These are phyloP conservation scores for Tryphoninae sp. DNA, from an alignment of 2,888 invertebrate species.

Conservation along the genomic window DNA sequence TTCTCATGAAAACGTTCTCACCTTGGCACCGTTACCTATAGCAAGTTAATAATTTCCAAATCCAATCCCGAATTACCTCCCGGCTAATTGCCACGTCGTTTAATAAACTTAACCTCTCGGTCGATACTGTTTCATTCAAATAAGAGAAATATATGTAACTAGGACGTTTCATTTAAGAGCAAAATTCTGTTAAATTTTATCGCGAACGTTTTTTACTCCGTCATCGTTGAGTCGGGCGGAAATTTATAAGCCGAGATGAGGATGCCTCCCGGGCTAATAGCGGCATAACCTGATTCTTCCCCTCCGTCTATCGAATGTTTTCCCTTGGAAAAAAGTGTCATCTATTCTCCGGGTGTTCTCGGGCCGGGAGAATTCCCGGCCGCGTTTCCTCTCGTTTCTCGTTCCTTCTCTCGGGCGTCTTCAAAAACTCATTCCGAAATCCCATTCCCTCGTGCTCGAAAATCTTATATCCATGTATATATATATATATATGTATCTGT, in stretches of 20 bases:
- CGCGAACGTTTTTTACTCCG: background rate
- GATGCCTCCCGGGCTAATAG: slow-evolving; percentile 28
- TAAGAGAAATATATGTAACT: too few relatives aligned
- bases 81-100: too few relatives aligned
- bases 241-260: slow-evolving; percentile 10
- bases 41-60: too few relatives aligned
- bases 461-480: background rate
- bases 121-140: too few relatives aligned
- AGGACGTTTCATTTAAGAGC: too few relatives aligned
- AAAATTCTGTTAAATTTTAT: background rate
- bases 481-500: background rate
- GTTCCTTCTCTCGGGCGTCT: slow-evolving; percentile 11
- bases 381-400: slow-evolving; percentile 27
- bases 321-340: slow-evolving; percentile 26
- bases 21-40: too few relatives aligned
- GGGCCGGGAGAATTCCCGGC: background rate
- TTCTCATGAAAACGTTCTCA: too few relatives aligned
- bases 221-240: background rate
- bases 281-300: slow-evolving; percentile 20
- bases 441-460: slow-evolving; percentile 37
- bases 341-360: slow-evolving; percentile 17
- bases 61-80: too few relatives aligned
- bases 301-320: slow-evolving; percentile 25
- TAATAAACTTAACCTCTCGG: too few relatives aligned
- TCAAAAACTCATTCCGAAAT: slow-evolving; percentile 47